These are phyloP conservation scores for Amphiduros pacificus DNA, from an alignment of 2,888 invertebrate genomes.

Conservation along the genomic window DNA sequence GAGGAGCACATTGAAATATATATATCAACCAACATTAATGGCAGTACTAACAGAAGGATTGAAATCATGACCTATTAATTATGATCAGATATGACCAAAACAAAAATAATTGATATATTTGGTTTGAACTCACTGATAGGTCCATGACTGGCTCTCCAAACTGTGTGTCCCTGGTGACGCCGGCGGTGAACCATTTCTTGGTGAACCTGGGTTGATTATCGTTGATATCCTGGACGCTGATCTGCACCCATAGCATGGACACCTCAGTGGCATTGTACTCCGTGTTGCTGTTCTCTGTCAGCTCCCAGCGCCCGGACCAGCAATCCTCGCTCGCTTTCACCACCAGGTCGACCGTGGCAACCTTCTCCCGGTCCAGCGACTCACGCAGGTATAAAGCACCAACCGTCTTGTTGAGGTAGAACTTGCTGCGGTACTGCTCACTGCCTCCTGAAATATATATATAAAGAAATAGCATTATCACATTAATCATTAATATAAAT, in stretches of 20 bases:
- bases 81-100: too few species aligned
- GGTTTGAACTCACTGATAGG: constrained; percentile 26
- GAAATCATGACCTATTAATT: too few species aligned
- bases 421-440: constrained; percentile 31
- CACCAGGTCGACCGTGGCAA: constrained; percentile 18
- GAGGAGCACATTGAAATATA: too few species aligned
- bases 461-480: too few species aligned
- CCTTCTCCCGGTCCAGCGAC: constrained; percentile 43
- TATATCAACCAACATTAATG: too few species aligned
- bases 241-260: constrained; percentile 39
- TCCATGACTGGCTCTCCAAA: constrained; percentile 70
- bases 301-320: constrained; percentile 21
- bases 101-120: too few species aligned
- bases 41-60: too few species aligned
- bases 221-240: constrained; percentile 79
- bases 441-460: constrained; percentile 34
- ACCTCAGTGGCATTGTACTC: constrained; percentile 32
- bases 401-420: constrained; percentile 37
- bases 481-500: too few species aligned
- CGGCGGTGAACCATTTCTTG: constrained; percentile 79
- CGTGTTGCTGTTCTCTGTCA: not conserved
- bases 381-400: constrained; percentile 41
- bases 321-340: constrained; percentile 44
- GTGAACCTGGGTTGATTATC: constrained; percentile 87
- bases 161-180: constrained; percentile 89